Evolutionary conservation across 2,888 invertebrate species (phyloP), one percentile per base, ranked within the genome.

Genomic region (Melikaiella ostensackeni): DNA sequence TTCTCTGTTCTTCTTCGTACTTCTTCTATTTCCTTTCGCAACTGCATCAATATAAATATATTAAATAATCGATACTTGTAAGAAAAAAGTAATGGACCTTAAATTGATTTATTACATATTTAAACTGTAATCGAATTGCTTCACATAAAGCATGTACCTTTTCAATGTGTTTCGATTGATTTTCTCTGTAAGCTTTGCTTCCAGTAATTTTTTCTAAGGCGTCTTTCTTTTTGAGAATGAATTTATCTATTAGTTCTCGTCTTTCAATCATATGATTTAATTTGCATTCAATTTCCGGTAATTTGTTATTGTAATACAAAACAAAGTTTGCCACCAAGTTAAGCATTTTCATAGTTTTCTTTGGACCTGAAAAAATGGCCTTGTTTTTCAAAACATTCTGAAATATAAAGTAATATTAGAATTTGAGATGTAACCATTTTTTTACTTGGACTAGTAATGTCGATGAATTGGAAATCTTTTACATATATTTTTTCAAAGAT

Each of bases 341-440:
- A 5, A 82, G 83, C 35, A 81, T 74, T 74, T 79, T 87, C 13
- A 84, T 83, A 33, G 86, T 77, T 77, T 84, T 87, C 75, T 86
- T 88, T 11, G 89, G 87, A 86, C 89, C 91, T 91, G 82, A 75
- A 87, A 85, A 86, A 63, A 63, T 33, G 19, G 16, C 0, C 16
- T 16, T 33, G 1, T n/a, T 33, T 63, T 38, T 13, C 13, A 38
- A 13, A 38, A 38, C 4, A 38, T 38, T 38, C 11, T 13, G 13
- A 38, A 38, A 13, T 38, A 38, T 13, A 16, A 38, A 38, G 0
- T 38, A 38, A 13, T 38, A 13, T 13, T 38, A 38, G 38, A 38
- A 38, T 13, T 38, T 38, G 38, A 38, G 38, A 38, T 38, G 13
- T 13, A 38, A 38, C 0, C 2, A 38, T 4, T 38, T 38, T n/a